Evolutionary conservation across 1,140 invertebrate genomes (phyloP).

Genomic region (Rhagoletis zephyria): DNA sequence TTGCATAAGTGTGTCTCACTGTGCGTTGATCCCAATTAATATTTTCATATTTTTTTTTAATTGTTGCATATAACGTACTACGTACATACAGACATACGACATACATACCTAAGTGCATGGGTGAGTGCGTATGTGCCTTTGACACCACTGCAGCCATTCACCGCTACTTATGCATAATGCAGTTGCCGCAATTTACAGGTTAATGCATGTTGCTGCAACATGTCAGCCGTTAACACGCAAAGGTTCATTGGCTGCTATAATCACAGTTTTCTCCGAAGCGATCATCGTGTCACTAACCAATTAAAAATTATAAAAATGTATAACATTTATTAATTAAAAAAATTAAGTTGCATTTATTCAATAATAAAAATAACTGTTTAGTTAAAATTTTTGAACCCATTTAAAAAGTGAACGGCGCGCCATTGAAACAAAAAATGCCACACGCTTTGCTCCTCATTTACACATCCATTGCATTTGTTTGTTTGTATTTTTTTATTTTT

Average conservation of each 20-base stretch:
- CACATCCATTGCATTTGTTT: background rate
- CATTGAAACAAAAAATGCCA: background rate
- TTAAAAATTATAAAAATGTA: conserved; percentile 25
- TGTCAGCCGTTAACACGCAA: background rate
- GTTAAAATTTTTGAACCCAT: background rate
- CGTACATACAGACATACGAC: background rate
- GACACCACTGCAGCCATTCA: too few relatives aligned
- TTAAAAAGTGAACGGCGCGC: conserved; percentile 25
- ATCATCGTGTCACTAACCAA: background rate
- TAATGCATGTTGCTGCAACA: background rate
- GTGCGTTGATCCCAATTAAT: background rate
- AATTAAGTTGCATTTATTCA: background rate
- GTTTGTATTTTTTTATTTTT: too few relatives aligned
- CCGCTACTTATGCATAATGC: too few relatives aligned
- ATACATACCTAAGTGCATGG: background rate
- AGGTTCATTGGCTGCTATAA: conserved; percentile 7
- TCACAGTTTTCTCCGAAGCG: background rate
- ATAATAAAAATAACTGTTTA: background rate
- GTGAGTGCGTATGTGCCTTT: too few relatives aligned
- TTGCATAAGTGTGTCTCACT: background rate
- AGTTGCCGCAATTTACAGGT: background rate
- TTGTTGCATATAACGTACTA: background rate
- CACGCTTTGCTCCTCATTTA: background rate
- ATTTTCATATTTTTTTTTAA: background rate
- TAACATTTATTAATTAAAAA: background rate